phyloP scores from a whole-genome alignment of 2,113 vertebrate genomes.

The Tychaedon coryphoeus region DNA sequence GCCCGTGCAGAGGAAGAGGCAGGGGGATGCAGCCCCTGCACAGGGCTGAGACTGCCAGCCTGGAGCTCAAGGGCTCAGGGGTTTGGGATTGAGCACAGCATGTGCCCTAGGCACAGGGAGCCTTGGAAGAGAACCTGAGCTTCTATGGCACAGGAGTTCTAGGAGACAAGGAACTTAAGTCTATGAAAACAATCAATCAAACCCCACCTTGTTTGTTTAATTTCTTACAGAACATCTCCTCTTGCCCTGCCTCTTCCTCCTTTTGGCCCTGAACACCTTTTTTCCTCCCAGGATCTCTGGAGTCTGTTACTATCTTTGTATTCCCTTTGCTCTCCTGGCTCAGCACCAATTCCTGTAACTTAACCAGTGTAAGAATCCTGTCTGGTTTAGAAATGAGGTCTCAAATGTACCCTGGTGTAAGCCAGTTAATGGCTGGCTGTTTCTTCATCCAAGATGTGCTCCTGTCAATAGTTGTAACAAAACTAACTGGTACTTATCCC shows the following conservation, averaged over 20 bases:
- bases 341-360: conserved; percentile 12
- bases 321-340: conserved; percentile 13
- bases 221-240: neutral
- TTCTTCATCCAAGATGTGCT: neutral
- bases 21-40: conserved; percentile 20
- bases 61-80: neutral
- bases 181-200: neutral
- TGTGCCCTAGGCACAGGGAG: neutral
- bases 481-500: neutral
- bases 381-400: conserved; percentile 43
- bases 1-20: neutral
- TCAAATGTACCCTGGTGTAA: conserved; percentile 12
- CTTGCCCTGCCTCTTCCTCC: neutral
- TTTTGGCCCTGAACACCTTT: neutral
- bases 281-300: neutral
- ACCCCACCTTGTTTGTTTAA: neutral
- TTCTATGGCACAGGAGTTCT: neutral
- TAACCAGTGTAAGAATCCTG: neutral
- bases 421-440: neutral
- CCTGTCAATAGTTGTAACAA: neutral
- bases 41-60: neutral
- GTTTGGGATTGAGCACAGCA: neutral
- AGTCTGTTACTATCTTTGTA: conserved; percentile 17
- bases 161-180: neutral
- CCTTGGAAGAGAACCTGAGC: neutral